Conservation (phyloP, 2,888 invertebrate genomes). For the Ecdyonurus torrentis region DNA sequence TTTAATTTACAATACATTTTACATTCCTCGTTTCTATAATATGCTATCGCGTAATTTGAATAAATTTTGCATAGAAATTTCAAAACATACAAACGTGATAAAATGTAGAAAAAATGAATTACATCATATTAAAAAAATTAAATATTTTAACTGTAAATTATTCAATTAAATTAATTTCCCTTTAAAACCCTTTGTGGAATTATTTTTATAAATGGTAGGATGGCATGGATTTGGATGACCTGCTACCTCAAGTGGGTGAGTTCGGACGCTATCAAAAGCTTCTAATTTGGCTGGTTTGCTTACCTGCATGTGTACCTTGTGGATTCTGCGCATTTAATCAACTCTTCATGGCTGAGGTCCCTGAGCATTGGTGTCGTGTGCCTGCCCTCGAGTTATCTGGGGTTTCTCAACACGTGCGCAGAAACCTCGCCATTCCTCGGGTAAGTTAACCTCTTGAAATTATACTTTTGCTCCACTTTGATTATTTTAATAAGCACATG, state of each 20-base stretch:
- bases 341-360: slow-evolving; percentile 77
- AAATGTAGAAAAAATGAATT: too few species aligned
- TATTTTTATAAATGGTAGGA: slow-evolving; percentile 9
- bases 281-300: slow-evolving; percentile 67
- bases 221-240: slow-evolving; percentile 61
- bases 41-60: too few species aligned
- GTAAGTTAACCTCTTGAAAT: slow-evolving; percentile 5
- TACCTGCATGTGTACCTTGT: slow-evolving; percentile 78
- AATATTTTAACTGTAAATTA: too few species aligned
- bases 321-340: slow-evolving; percentile 88
- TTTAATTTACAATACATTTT: too few species aligned
- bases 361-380: slow-evolving; percentile 68
- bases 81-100: too few species aligned
- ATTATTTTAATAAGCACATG: too few species aligned
- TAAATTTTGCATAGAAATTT: too few species aligned
- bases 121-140: too few species aligned
- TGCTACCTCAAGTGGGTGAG: slow-evolving; percentile 71
- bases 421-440: slow-evolving; percentile 46
- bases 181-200: neutral
- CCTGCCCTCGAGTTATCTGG: slow-evolving; percentile 40
- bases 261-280: slow-evolving; percentile 79
- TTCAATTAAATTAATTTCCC: too few species aligned
- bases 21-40: too few species aligned
- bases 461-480: too few species aligned
- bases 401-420: slow-evolving; percentile 38